A percentile compares a stretch with the other conserved stretches of the same genome.
These are phyloP conservation scores for Proisotoma minuta DNA, from an alignment of 2,888 invertebrate genomes.

Conservation along the genomic window DNA sequence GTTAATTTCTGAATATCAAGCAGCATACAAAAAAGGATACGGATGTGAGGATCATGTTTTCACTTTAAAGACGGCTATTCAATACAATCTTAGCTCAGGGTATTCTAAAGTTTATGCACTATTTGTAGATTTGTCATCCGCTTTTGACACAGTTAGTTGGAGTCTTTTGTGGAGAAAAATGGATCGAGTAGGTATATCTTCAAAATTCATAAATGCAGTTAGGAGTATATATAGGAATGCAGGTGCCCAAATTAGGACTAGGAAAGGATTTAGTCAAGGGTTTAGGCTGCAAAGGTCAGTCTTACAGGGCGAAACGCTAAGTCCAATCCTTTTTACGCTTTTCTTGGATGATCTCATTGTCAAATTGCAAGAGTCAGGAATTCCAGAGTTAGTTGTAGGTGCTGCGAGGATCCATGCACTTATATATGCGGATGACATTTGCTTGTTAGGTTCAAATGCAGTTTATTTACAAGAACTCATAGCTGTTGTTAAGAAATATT, in stretches of 20 bases:
- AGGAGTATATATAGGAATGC: conserved; percentile 4
- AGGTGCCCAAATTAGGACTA: not conserved
- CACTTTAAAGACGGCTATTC: conserved; percentile 3
- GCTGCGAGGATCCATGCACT: conserved; percentile 7
- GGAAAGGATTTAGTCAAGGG: too few species aligned
- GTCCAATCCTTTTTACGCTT: conserved; percentile 2
- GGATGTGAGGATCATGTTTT: conserved; percentile 18
- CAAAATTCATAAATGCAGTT: conserved; percentile 9
- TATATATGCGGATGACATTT: conserved; percentile 24
- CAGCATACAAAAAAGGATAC: conserved; percentile 10
- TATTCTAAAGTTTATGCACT: conserved; percentile 11
- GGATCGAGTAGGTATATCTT: not conserved
- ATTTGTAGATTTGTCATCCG: conserved; percentile 10
- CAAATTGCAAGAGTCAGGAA: not conserved
- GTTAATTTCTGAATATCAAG: conserved; percentile 6
- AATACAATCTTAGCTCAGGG: not conserved
- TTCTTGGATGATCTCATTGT: conserved; percentile 11
- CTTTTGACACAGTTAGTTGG: conserved; percentile 14
- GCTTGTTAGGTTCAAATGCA: not conserved
- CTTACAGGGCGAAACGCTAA: conserved; percentile 11
- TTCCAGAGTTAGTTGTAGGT: conserved; percentile 4
- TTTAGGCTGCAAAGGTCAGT: not conserved
- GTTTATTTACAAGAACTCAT: conserved; percentile 16
- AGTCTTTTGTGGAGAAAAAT: conserved; percentile 1
- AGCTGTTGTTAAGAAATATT: conserved; percentile 6